These are phyloP conservation scores for Dasysyrphus albostriatus DNA, from an alignment of 2,888 invertebrate genomes.

Conservation along the genomic window DNA sequence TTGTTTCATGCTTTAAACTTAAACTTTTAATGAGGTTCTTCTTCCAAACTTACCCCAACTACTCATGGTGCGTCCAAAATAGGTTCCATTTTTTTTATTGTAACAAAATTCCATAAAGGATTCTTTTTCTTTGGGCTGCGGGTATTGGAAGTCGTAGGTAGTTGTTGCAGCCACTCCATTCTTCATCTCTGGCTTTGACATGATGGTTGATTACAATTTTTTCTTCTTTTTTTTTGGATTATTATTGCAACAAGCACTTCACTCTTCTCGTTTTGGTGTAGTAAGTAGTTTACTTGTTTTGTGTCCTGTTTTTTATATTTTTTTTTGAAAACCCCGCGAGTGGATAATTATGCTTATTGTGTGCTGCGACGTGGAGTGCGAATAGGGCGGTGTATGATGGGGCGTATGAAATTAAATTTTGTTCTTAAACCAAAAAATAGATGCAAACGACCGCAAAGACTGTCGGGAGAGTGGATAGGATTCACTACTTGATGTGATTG, in stretches of 20 bases:
- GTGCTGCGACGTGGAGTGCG: not conserved
- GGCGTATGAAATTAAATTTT: constrained; percentile 52
- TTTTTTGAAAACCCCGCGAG: constrained; percentile 42
- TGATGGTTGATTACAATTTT: constrained; percentile 52
- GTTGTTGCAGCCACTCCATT: constrained; percentile 77
- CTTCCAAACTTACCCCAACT: constrained; percentile 81
- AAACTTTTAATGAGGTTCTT: not conserved
- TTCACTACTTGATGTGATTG: constrained; percentile 3
- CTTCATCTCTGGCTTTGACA: constrained; percentile 80
- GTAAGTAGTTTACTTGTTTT: constrained; percentile 3
- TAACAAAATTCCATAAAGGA: constrained; percentile 79
- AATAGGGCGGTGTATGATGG: constrained; percentile 24
- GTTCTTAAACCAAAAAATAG: constrained; percentile 39
- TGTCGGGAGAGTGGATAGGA: constrained; percentile 22
- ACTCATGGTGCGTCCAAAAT: constrained; percentile 81
- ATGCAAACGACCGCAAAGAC: constrained; percentile 24
- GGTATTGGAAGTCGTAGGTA: constrained; percentile 80
- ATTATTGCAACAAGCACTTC: constrained; percentile 50
- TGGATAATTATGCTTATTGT: constrained; percentile 65
- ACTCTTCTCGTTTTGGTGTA: constrained; percentile 31
- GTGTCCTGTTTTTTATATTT: constrained; percentile 47
- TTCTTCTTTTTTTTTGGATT: not conserved
- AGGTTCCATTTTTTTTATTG: constrained; percentile 80
- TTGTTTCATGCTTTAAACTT: not conserved
- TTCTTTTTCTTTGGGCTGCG: constrained; percentile 79